Base-by-base conservation (phyloP, 2,113 vertebrate genomes). In the Protomyctophum bolini region DNA sequence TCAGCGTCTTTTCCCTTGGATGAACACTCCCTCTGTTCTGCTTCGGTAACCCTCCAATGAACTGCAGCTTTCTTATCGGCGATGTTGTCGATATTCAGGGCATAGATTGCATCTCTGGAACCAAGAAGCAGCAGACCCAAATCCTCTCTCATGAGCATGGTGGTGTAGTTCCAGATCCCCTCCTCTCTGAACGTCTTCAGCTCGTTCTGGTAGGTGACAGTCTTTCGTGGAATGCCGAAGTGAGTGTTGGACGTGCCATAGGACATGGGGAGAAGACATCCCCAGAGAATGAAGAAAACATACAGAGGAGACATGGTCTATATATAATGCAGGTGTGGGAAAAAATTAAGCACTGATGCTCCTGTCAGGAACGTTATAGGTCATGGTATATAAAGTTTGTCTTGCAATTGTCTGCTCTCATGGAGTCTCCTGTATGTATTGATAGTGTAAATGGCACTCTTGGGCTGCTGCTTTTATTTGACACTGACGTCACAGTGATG, bases 51-150 rank as follows among this genome's bases (percentile, higher is more conserved):
- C 47, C 80, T 71, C 94, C 93, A 94, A 58, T 87, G 86, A 56
- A 90, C 91, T 66, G 49, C 80, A n/a, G 84, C 70, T 72, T 89
- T 83, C 70, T 68, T 84, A 75, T 72, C 65, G 8, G 90, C 88
- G 66, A 95, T 75, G 75, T 91, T 63, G 29, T 84, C 81, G 66
- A 93, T 79, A 79, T 94, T 89, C 75, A 94, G 85, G 33, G 88
- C 92, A 28, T 92, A 93, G 14, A 94, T 48, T 55, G 91, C 89
- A 70, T 94, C 90, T 81, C 93, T 91, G n/a, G 93, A 93, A 8
- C 94, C 93, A 48, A 91, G 82, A 73, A 94, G 87, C 75, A 94
- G 66, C 21, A 21, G 21, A 21, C 21, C 21, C 21, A 21, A 21
- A 21, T 21, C 21, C 21, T 21, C 21, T 21, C 51, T 87, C 76